Evolutionary conservation across 2,888 invertebrate genomes (phyloP).

Genomic region (Dorcus hopei): DNA sequence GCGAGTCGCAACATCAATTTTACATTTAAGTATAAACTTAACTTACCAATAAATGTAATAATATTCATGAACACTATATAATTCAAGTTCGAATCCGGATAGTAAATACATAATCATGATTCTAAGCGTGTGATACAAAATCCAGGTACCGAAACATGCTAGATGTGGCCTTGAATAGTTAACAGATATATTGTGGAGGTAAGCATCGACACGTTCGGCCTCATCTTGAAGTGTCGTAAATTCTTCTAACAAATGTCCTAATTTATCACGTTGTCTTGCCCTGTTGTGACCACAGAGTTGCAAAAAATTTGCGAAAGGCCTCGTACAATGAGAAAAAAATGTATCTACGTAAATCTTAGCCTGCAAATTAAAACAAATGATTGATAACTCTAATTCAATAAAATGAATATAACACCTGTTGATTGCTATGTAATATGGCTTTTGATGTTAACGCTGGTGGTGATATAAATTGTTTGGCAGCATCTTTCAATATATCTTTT

Average conservation of each 20-base stretch:
- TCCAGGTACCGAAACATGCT: conserved; percentile 92
- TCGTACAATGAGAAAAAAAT: conserved; percentile 81
- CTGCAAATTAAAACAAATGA: conserved; percentile 41
- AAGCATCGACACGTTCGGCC: conserved; percentile 86
- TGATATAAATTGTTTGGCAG: conserved; percentile 82
- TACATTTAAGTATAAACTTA: conserved; percentile 2
- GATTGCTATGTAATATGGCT: conserved; percentile 62
- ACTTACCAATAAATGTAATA: conserved; percentile 89
- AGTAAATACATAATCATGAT: conserved; percentile 93
- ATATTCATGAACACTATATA: conserved; percentile 95
- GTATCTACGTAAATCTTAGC: conserved; percentile 86
- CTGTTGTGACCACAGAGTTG: conserved; percentile 93
- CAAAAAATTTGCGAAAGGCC: conserved; percentile 81
- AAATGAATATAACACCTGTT: conserved; percentile 51
- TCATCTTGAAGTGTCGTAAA: conserved; percentile 90
- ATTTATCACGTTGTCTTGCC: conserved; percentile 91
- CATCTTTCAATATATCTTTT: conserved; percentile 77
- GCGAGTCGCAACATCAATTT: conserved; percentile 24
- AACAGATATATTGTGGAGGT: conserved; percentile 66
- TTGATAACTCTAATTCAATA: conserved; percentile 17
- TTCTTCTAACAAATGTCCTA: conserved; percentile 86
- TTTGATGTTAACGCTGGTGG: conserved; percentile 84
- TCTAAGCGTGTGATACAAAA: conserved; percentile 87
- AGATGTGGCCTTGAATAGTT: conserved; percentile 69
- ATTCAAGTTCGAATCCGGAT: conserved; percentile 91